Base-by-base conservation (phyloP, 2,888 invertebrate genomes). In the Dexiosoma caninum region DNA sequence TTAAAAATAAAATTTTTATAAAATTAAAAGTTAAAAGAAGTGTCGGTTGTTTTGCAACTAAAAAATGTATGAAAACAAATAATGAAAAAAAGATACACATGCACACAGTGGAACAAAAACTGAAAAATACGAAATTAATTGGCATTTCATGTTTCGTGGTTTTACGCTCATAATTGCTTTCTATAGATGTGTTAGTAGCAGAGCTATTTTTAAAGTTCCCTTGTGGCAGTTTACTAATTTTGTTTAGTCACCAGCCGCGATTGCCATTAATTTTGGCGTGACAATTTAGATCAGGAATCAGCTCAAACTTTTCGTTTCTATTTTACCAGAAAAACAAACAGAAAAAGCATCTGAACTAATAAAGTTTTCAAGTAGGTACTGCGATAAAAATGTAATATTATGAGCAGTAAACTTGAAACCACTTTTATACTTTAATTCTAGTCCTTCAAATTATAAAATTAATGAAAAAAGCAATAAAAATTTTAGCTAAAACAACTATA, bases 1-100 rank as follows among this genome's bases (percentile, higher is more conserved):
- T 64, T 49, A 8, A 10, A 21, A 27, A 19, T 30, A 16, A 30
- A 49, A 57, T 5, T 21, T 23, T 46, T 4, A 42, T 40, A 37
- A 57, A 19, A 57, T 49, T 16, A 66, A 57, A 37, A 57, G 57
- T 59, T 59, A 23, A 75, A 67, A 67, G 55, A 42, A 67, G 59
- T 75, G 40, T 32, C 40, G 59, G 49, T 46, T 66, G 40, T 21
- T 46, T 57, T 57, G 57, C 30, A 66, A 30, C 44, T 57, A 57
- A 14, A 16, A 21, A 55, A 32, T 59, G 66, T 46, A 27, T 42
- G 14, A 27, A 10, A 44, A 16, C 7, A 23, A 46, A 64, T 27
- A 55, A 32, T 21, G 30, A 46, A 10, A 67, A 21, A 19, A 5
- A 6, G 9, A n/a, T 21, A 35, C 4, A 4, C 9, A 71, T 42